Conservation (phyloP, 2,113 vertebrate genomes). For the Meles meles region DNA sequence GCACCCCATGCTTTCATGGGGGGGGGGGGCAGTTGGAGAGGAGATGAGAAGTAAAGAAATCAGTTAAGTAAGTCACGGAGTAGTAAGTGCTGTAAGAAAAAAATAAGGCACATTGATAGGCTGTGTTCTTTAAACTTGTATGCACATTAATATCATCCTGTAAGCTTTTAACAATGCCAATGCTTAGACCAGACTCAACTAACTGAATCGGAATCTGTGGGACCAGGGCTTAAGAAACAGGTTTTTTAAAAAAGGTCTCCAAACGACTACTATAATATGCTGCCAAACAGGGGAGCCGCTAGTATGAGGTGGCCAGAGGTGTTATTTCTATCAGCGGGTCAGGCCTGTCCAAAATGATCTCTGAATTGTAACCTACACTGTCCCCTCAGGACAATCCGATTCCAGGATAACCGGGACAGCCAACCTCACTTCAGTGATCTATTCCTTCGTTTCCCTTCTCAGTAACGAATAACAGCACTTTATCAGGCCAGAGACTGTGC, state of each 20-base stretch:
- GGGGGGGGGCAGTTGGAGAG: accelerated
- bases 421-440: background rate
- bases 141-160: background rate
- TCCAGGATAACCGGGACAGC: background rate
- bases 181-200: background rate
- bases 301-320: background rate
- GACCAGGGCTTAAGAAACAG: background rate
- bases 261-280: background rate
- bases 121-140: background rate
- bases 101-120: background rate
- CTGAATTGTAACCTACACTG: background rate
- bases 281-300: background rate
- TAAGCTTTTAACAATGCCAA: background rate
- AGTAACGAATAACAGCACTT: background rate
- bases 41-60: background rate
- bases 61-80: background rate
- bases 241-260: background rate
- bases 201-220: background rate
- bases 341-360: background rate
- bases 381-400: background rate
- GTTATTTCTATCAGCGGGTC: background rate
- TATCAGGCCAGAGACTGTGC: background rate
- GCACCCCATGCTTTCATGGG: background rate
- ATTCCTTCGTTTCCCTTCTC: background rate
- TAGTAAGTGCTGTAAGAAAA: background rate